These are phyloP conservation scores for Epinotia bilunana DNA, from an alignment of 2,888 invertebrate species.

Conservation along the genomic window DNA sequence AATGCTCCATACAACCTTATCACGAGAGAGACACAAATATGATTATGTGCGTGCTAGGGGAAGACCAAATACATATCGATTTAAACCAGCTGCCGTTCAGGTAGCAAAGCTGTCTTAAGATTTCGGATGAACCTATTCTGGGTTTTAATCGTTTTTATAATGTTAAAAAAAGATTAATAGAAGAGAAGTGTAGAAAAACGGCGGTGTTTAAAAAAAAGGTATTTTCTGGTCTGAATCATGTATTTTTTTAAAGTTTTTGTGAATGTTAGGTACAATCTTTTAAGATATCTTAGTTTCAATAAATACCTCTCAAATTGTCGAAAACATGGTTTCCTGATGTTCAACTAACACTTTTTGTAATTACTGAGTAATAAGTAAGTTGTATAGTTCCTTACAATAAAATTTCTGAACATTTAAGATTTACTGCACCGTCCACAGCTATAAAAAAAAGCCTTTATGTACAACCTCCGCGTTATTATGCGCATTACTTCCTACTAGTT, in stretches of 20 bases:
- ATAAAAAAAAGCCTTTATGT: background rate
- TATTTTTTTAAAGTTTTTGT: background rate
- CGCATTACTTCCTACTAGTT: background rate
- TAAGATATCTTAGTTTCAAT: background rate
- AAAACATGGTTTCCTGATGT: too few relatives aligned
- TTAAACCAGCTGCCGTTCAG: constrained; percentile 78
- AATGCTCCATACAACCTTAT: constrained; percentile 53
- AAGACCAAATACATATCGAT: constrained; percentile 66
- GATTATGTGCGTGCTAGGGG: constrained; percentile 50
- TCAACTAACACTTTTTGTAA: background rate
- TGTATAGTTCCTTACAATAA: background rate
- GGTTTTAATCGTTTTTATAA: constrained; percentile 59
- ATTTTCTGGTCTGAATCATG: constrained; percentile 1
- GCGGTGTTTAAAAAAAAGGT: constrained; percentile 19
- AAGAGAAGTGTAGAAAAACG: constrained; percentile 39
- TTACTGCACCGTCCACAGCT: background rate
- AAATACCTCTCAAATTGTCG: too few relatives aligned
- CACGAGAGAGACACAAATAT: constrained; percentile 57
- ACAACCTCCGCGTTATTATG: too few relatives aligned
- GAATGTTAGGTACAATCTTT: background rate
- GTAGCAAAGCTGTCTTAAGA: constrained; percentile 66
- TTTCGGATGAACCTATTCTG: constrained; percentile 67
- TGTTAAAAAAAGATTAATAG: constrained; percentile 40
- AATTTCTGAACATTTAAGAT: background rate
- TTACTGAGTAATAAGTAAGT: background rate